Conservation (phyloP, 2,113 vertebrate species). For the Shinisaurus crocodilurus region DNA sequence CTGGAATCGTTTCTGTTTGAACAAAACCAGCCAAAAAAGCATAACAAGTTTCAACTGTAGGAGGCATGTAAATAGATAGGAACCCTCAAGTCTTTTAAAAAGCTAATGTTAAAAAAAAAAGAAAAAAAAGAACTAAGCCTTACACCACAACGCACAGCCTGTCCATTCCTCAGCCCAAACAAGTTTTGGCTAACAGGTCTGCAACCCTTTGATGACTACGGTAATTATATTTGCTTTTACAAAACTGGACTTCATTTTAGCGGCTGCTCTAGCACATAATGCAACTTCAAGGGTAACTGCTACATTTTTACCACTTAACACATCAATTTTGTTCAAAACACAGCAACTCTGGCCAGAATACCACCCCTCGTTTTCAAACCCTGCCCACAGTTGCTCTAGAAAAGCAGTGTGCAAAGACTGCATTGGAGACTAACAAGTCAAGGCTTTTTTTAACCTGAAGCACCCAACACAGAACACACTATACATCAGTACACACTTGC, state of each 20-base stretch:
- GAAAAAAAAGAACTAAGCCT: neutral
- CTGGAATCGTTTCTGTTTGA: conserved; percentile 72
- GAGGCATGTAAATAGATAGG: conserved; percentile 22
- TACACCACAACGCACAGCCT: neutral
- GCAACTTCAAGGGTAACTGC: neutral
- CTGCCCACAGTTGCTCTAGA: neutral
- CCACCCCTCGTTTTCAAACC: neutral
- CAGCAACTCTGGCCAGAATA: neutral
- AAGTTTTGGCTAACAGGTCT: neutral
- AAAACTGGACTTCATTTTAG: neutral
- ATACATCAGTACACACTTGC: neutral
- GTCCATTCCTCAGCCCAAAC: neutral
- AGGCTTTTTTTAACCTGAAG: too few relatives aligned
- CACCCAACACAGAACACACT: neutral
- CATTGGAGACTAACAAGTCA: neutral
- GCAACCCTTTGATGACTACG: too few relatives aligned
- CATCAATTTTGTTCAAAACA: neutral
- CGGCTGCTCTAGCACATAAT: neutral
- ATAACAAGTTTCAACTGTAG: conserved; percentile 40
- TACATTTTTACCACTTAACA: neutral
- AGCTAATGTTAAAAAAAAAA: neutral
- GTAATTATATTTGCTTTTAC: neutral
- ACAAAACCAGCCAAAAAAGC: conserved; percentile 54
- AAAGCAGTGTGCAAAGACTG: neutral
- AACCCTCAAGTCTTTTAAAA: conserved; percentile 17